Conservation (phyloP, 2,113 vertebrate species). For the Callionymus lyra region DNA sequence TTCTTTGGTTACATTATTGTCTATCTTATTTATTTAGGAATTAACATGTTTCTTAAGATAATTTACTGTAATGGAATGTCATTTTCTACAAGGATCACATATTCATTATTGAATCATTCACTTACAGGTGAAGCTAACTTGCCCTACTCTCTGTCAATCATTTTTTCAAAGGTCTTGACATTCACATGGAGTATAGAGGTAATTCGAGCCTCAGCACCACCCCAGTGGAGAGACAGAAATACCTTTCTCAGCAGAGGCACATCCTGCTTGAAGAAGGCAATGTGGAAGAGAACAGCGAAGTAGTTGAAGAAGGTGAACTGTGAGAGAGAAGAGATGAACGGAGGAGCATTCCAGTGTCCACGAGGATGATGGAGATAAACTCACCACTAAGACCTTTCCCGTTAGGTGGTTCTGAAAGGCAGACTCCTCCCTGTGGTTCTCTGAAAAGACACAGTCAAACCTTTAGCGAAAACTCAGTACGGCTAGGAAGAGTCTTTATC, state of each 20-base stretch:
- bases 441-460: constrained; percentile 14
- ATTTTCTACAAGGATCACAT: neutral
- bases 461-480: neutral
- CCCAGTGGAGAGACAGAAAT: no score
- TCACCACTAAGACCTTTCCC: constrained; percentile 70
- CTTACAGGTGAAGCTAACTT: constrained; percentile 58
- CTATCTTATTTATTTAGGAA: no score
- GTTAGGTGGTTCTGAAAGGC: constrained; percentile 69
- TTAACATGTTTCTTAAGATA: no score
- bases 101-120: neutral
- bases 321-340: neutral
- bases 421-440: constrained; percentile 75
- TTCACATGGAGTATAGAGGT: no score
- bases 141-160: no score
- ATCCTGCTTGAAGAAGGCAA: constrained; percentile 73
- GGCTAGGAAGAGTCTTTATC: neutral
- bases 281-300: constrained; percentile 75
- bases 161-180: no score
- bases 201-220: no score
- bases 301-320: constrained; percentile 78
- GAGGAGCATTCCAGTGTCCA: neutral
- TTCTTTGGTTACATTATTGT: no score
- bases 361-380: constrained; percentile 17
- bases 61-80: no score
- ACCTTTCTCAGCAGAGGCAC: constrained; percentile 71